These are phyloP conservation scores for Sarcophaga bullata DNA, from an alignment of 1,140 invertebrate genomes.

Conservation along the genomic window DNA sequence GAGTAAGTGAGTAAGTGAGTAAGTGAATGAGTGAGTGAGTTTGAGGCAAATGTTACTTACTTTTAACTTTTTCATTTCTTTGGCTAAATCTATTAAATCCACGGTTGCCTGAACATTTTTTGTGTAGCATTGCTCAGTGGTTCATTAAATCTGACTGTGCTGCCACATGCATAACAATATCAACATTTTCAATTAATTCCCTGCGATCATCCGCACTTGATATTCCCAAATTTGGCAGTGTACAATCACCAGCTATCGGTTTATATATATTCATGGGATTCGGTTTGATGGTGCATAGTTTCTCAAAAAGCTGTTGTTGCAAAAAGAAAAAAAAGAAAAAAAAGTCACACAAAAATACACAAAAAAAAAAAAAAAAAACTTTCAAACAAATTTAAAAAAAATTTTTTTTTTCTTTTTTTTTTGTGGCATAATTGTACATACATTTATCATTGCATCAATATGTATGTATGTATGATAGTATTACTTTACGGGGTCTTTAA, in stretches of 20 bases:
- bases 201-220: slow-evolving; percentile 67
- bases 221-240: slow-evolving; percentile 74
- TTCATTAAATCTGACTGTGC: slow-evolving; percentile 86
- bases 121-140: slow-evolving; percentile 72
- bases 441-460: not conserved
- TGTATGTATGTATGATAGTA: not conserved
- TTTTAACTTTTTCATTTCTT: slow-evolving; percentile 76
- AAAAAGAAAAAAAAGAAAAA: not conserved
- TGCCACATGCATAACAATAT: slow-evolving; percentile 85
- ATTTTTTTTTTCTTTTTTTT: not conserved
- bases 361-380: too few relatives aligned
- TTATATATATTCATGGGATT: slow-evolving; percentile 44
- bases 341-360: too few relatives aligned
- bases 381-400: too few relatives aligned
- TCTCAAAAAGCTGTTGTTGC: slow-evolving; percentile 40
- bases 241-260: slow-evolving; percentile 71
- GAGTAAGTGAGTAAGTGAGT: too few relatives aligned
- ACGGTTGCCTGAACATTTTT: slow-evolving; percentile 71
- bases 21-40: too few relatives aligned
- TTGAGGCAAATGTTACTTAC: slow-evolving; percentile 64
- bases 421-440: not conserved
- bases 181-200: slow-evolving; percentile 65
- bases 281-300: slow-evolving; percentile 38
- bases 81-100: slow-evolving; percentile 68
- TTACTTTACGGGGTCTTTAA: slow-evolving; percentile 67